Conservation (phyloP, 2,888 invertebrate species). For the Dorcus hopei region DNA sequence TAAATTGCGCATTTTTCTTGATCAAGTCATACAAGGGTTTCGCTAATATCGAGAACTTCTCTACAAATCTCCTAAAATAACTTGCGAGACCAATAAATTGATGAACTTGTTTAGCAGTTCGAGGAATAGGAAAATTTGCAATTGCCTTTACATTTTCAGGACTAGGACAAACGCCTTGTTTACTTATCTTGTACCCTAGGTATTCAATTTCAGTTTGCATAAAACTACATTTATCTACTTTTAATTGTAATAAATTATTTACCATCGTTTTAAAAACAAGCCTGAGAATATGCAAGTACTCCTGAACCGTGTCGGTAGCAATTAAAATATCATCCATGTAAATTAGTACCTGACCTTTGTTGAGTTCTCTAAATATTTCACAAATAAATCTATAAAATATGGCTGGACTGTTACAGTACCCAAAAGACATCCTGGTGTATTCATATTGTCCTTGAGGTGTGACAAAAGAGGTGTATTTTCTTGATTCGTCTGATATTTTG, state of each 20-base stretch:
- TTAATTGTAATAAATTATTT: conserved; percentile 3
- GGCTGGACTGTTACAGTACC: conserved; percentile 7
- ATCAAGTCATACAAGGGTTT: conserved; percentile 6
- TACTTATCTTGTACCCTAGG: conserved; percentile 4
- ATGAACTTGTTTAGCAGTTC: conserved; percentile 5
- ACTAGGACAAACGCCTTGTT: not conserved
- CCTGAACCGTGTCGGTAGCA: conserved; percentile 7
- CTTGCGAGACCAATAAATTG: not conserved
- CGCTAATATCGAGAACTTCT: conserved; percentile 4
- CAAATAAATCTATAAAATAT: conserved; percentile 4
- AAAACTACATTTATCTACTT: conserved; percentile 10
- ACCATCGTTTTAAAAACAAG: conserved; percentile 1
- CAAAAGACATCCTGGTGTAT: conserved; percentile 9
- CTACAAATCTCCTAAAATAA: conserved; percentile 3
- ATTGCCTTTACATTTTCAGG: not conserved
- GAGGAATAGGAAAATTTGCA: conserved; percentile 2
- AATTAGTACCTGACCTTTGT: conserved; percentile 2
- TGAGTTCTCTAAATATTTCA: conserved; percentile 6
- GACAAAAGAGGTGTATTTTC: conserved; percentile 14
- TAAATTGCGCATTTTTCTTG: not conserved
- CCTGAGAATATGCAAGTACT: conserved; percentile 7
- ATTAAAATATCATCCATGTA: conserved; percentile 3
- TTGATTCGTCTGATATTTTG: conserved; percentile 1
- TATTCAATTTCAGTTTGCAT: conserved; percentile 2
- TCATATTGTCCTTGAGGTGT: conserved; percentile 13